Conservation (phyloP, 2,888 invertebrate species). For the Hyposoter dolosus region DNA sequence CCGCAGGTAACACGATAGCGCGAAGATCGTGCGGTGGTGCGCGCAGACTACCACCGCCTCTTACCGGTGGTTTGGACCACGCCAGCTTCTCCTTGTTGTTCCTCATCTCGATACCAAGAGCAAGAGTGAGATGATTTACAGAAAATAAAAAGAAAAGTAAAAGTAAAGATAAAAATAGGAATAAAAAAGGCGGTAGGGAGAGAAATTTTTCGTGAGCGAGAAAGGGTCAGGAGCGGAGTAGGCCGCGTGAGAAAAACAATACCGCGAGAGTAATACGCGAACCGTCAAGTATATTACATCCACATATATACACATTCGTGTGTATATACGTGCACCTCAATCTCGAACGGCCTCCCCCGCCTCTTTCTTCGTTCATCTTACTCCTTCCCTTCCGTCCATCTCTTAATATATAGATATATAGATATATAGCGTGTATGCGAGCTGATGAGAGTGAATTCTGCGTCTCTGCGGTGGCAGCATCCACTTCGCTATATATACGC, state of each 20-base stretch:
- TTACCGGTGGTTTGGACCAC: constrained; percentile 44
- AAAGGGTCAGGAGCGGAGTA: constrained; percentile 57
- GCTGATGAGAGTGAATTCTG: constrained; percentile 52
- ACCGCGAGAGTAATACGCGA: constrained; percentile 70
- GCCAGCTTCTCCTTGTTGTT: constrained; percentile 61
- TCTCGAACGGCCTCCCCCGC: constrained; percentile 45
- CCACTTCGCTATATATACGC: constrained; percentile 50
- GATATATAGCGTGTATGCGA: not conserved
- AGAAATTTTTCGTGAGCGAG: constrained; percentile 69
- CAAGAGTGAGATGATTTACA: constrained; percentile 45
- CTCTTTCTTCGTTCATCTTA: constrained; percentile 56
- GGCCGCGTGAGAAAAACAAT: constrained; percentile 76
- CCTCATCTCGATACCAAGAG: constrained; percentile 59
- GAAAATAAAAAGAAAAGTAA: constrained; percentile 28
- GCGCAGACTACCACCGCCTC: constrained; percentile 60
- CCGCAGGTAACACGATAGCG: constrained; percentile 66
- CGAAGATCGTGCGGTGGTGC: constrained; percentile 66
- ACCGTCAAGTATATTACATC: constrained; percentile 58
- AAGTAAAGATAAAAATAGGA: constrained; percentile 5
- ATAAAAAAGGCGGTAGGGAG: constrained; percentile 34
- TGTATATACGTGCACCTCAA: constrained; percentile 51
- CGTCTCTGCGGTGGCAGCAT: constrained; percentile 57
- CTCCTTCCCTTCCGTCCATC: constrained; percentile 46
- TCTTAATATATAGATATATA: constrained; percentile 3
- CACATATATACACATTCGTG: constrained; percentile 2